Evolutionary conservation across 2,113 vertebrate species (phyloP).

Genomic region (Pluvialis apricaria): DNA sequence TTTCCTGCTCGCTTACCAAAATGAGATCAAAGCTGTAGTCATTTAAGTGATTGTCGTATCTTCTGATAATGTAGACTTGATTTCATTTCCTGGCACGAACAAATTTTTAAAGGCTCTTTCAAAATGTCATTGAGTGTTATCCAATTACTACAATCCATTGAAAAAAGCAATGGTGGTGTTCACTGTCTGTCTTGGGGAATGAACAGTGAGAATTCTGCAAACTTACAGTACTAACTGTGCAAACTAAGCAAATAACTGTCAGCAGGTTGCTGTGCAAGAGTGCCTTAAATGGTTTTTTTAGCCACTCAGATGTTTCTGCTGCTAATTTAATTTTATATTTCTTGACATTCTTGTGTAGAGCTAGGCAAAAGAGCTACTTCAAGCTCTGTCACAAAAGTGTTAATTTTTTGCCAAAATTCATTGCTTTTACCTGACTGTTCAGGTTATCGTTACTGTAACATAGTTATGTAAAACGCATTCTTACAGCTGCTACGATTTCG

Average conservation of each 20-base stretch:
- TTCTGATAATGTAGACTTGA: neutral
- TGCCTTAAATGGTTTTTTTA: neutral
- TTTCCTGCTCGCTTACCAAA: neutral
- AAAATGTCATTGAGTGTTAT: neutral
- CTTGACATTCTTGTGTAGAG: neutral
- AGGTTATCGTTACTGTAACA: neutral
- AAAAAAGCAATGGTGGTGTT: neutral
- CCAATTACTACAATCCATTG: neutral
- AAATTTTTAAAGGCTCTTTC: neutral
- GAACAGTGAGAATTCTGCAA: neutral
- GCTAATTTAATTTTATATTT: neutral
- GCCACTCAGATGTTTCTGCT: neutral
- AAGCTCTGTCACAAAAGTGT: neutral
- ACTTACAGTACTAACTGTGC: no score
- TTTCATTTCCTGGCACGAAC: neutral
- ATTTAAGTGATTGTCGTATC: neutral
- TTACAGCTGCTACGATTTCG: neutral
- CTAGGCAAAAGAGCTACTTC: neutral
- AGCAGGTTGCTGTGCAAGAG: neutral
- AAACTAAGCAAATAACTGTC: neutral
- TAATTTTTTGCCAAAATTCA: neutral
- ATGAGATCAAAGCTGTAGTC: neutral
- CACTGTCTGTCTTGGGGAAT: neutral
- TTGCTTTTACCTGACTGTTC: neutral
- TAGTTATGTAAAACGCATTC: neutral